These are phyloP conservation scores for Nycticryphes semicollaris DNA, from an alignment of 2,113 vertebrate species.

Conservation along the genomic window DNA sequence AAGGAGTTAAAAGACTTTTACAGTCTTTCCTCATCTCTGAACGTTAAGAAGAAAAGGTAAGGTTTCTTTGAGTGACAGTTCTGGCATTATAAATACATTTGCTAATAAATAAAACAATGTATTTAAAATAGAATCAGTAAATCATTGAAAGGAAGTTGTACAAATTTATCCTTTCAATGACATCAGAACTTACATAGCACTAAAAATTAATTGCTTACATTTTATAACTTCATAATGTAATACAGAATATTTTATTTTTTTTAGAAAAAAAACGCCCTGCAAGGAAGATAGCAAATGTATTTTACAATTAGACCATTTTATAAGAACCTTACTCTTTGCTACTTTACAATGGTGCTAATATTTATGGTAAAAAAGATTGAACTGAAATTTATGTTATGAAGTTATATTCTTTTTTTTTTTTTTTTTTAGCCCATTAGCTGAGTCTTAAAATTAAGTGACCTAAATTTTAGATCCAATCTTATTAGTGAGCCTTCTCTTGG, in stretches of 20 bases:
- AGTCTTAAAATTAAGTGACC: constrained; percentile 60
- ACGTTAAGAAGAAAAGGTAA: neutral
- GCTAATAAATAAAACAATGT: neutral
- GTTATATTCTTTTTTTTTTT: neutral
- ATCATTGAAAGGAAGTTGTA: neutral
- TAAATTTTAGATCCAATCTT: constrained; percentile 58
- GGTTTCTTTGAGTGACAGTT: neutral
- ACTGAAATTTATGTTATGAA: constrained; percentile 57
- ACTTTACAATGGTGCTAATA: constrained; percentile 48
- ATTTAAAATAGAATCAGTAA: neutral
- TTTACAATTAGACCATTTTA: constrained; percentile 58
- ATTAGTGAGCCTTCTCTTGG: constrained; percentile 55
- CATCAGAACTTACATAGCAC: neutral
- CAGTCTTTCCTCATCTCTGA: neutral
- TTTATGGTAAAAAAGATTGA: constrained; percentile 43
- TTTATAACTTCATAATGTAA: constrained; percentile 40
- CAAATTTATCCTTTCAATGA: neutral
- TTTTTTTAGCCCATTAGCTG: constrained; percentile 29
- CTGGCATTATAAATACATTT: neutral
- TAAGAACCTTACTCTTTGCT: constrained; percentile 35
- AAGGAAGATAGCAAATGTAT: constrained; percentile 24
- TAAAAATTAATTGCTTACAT: constrained; percentile 40
- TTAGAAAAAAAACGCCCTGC: neutral
- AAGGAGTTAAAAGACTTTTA: neutral
- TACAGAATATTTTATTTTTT: constrained; percentile 40